phyloP scores from a whole-genome alignment of 1,140 invertebrate genomes.

The Apis dorsata region DNA sequence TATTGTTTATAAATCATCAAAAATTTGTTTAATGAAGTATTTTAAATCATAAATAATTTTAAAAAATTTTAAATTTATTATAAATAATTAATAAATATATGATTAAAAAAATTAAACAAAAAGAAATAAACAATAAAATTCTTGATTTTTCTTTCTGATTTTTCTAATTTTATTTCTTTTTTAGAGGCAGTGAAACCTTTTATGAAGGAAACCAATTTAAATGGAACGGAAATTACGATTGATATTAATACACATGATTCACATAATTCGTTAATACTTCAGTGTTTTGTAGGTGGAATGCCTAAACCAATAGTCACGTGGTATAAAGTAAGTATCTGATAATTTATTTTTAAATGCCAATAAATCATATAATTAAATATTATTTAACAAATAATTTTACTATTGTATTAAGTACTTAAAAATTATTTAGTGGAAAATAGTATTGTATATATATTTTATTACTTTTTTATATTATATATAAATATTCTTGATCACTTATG shows the following conservation, averaged over 20 bases:
- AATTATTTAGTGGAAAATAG: too few species aligned
- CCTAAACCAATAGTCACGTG: constrained; percentile 72
- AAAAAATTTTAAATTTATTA: too few species aligned
- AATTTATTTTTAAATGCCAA: not conserved
- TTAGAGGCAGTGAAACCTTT: constrained; percentile 55
- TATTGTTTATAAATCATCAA: not conserved
- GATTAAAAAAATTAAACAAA: too few species aligned
- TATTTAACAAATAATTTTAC: too few species aligned
- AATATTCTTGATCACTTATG: too few species aligned
- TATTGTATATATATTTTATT: too few species aligned
- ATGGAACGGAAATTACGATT: constrained; percentile 55
- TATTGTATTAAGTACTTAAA: too few species aligned
- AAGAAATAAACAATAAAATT: too few species aligned
- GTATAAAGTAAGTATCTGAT: constrained; percentile 72
- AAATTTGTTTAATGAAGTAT: too few species aligned
- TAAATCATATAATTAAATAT: not conserved
- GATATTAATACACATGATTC: constrained; percentile 48
- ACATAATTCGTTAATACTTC: constrained; percentile 61
- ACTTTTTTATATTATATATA: too few species aligned
- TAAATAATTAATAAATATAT: too few species aligned
- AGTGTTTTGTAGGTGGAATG: constrained; percentile 70
- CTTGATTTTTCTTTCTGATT: not conserved
- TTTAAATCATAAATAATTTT: too few species aligned
- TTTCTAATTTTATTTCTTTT: constrained; percentile 1
- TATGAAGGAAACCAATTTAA: constrained; percentile 64